These are phyloP conservation scores for Hirundo rustica DNA, from an alignment of 2,797 vertebrate genomes.

Conservation along the genomic window DNA sequence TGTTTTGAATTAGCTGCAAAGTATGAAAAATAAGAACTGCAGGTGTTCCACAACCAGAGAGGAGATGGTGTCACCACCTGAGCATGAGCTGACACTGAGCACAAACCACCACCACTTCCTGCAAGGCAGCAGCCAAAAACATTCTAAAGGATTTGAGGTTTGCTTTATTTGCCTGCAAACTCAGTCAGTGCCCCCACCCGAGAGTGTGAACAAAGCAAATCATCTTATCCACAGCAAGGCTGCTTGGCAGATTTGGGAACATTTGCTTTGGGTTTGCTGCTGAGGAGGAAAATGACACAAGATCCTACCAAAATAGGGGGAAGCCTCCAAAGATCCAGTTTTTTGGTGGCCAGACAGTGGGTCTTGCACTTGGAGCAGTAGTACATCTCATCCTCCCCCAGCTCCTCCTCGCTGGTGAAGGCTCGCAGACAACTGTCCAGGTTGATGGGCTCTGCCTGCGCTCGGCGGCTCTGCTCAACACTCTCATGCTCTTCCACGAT, in stretches of 20 bases:
- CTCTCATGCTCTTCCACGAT: constrained; percentile 95
- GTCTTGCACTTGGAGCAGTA: constrained; percentile 99
- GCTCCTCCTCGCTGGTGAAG: constrained; percentile 96
- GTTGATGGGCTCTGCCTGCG: constrained; percentile 98
- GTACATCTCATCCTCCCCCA: constrained; percentile 98
- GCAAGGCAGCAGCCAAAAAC: neutral
- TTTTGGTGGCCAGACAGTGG: constrained; percentile 96
- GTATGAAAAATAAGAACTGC: neutral
- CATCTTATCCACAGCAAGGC: neutral
- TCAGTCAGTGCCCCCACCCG: neutral
- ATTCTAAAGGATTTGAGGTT: neutral
- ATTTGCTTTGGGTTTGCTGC: neutral
- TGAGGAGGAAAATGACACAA: neutral
- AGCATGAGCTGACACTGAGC: neutral
- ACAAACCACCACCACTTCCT: neutral
- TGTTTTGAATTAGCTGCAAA: neutral
- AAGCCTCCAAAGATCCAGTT: constrained; percentile 97
- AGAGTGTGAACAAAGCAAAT: neutral
- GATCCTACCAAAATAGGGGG: constrained; percentile 90
- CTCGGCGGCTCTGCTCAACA: constrained; percentile 91
- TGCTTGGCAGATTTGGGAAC: neutral
- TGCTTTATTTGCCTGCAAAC: neutral
- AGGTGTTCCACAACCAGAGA: neutral
- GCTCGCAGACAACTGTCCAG: constrained; percentile 95
- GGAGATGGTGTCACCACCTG: neutral